Evolutionary conservation across 2,888 invertebrate genomes (phyloP).

Genomic region (Polyploca ridens): DNA sequence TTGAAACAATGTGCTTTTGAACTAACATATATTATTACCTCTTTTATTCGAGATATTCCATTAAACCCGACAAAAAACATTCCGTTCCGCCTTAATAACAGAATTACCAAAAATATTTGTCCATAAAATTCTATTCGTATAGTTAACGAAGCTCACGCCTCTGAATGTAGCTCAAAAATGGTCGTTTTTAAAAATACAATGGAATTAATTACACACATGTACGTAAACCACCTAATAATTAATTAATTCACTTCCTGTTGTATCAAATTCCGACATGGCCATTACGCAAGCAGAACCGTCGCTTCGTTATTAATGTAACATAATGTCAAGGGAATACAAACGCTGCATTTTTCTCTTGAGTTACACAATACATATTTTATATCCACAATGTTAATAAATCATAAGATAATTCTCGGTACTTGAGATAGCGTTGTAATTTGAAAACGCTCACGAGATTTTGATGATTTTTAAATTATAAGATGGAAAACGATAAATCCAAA

Average conservation of each 20-base stretch:
- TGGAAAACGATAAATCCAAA: background rate
- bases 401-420: background rate
- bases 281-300: conserved; percentile 5
- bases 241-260: conserved; percentile 6
- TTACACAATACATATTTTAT: background rate
- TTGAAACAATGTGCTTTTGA: background rate
- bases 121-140: background rate
- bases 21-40: background rate
- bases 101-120: background rate
- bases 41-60: background rate
- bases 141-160: background rate
- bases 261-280: conserved; percentile 5
- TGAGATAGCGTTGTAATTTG: background rate
- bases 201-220: conserved; percentile 2
- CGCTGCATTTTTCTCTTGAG: conserved; percentile 7
- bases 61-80: background rate
- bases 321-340: conserved; percentile 8
- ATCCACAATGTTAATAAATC: background rate
- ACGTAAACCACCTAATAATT: conserved; percentile 6
- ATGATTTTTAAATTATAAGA: background rate
- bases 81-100: background rate
- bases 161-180: background rate
- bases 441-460: background rate
- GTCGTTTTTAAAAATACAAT: conserved; percentile 1
- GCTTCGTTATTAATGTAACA: conserved; percentile 3